Evolutionary conservation across 2,888 invertebrate species (phyloP).

Genomic region (Catonia carolina): DNA sequence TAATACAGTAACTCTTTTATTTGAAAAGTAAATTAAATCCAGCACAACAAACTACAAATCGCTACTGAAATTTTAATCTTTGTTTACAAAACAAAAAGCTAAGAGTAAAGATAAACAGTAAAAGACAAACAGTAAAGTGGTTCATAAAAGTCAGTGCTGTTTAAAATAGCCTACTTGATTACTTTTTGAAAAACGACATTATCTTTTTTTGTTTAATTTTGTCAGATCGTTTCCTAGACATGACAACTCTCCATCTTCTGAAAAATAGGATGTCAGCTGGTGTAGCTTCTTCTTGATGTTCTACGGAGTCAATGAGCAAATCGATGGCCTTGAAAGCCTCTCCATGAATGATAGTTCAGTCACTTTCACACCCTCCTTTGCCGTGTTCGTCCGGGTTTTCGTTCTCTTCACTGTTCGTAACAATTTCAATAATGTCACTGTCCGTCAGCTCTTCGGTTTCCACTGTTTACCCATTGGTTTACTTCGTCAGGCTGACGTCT

Average conservation of each 20-base stretch:
- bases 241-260: neutral
- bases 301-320: neutral
- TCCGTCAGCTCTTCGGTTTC: neutral
- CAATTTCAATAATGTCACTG: neutral
- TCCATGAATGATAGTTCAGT: neutral
- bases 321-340: neutral
- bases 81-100: too few relatives aligned
- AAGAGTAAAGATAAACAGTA: too few relatives aligned
- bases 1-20: too few relatives aligned
- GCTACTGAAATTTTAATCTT: too few relatives aligned
- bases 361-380: neutral
- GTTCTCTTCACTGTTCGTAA: too few relatives aligned
- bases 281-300: neutral
- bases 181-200: too few relatives aligned
- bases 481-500: neutral
- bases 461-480: neutral
- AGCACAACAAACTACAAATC: too few relatives aligned
- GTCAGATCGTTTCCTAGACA: neutral
- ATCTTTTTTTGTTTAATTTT: neutral
- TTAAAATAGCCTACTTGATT: too few relatives aligned
- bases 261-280: neutral
- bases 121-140: too few relatives aligned
- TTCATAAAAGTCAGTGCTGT: too few relatives aligned
- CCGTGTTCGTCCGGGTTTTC: neutral
- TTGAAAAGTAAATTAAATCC: too few relatives aligned